These are phyloP conservation scores for Cryptops parisi DNA, from an alignment of 2,888 invertebrate genomes.

Conservation along the genomic window DNA sequence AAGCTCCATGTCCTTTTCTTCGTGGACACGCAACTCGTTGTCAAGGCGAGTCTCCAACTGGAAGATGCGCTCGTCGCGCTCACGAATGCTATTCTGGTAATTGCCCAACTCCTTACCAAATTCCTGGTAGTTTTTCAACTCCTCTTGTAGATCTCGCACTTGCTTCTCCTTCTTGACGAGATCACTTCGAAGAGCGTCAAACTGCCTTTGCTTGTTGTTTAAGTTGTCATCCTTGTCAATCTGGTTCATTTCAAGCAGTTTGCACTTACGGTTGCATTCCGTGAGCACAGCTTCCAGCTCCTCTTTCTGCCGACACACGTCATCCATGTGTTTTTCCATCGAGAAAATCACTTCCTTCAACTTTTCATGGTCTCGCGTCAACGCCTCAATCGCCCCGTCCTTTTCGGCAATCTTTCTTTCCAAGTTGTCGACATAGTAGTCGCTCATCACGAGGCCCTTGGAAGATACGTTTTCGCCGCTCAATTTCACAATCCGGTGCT, in stretches of 20 bases:
- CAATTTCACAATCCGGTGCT: no score
- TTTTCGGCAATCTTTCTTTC: conserved; percentile 1
- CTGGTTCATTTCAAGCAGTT: neutral
- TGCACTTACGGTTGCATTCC: neutral
- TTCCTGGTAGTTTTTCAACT: neutral
- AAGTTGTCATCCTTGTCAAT: neutral
- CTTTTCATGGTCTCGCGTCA: neutral
- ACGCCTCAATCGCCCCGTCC: neutral
- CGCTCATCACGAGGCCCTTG: no score
- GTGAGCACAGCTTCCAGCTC: neutral
- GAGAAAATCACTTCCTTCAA: neutral
- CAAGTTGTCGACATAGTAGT: neutral
- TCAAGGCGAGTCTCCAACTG: conserved; percentile 8
- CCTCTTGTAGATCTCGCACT: conserved; percentile 7
- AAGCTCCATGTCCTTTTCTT: conserved; percentile 3
- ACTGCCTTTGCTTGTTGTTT: neutral
- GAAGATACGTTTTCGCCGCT: no score
- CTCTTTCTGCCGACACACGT: neutral
- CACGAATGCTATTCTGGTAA: conserved; percentile 4
- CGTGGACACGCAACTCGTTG: conserved; percentile 3
- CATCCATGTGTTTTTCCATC: neutral
- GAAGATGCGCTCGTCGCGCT: conserved; percentile 5
- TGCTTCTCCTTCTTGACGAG: conserved; percentile 8
- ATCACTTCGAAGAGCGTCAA: conserved; percentile 1
- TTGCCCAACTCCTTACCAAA: neutral